A percentile compares a stretch with the other conserved stretches of the same genome.
phyloP scores from a whole-genome alignment of 2,888 invertebrate species.

The Lepidocyrtoides sp. region DNA sequence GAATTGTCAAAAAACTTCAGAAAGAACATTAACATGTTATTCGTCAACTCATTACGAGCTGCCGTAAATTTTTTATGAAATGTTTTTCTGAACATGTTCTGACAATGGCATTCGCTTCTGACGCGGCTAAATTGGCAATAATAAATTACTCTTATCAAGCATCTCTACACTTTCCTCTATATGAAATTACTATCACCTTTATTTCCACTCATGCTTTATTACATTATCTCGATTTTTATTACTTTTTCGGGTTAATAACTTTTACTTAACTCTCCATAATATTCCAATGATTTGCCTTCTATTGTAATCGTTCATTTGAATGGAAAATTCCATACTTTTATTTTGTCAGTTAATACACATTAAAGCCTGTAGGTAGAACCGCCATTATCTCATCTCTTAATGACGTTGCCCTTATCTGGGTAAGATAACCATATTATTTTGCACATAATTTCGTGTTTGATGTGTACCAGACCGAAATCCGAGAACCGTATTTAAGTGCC shows the following conservation, averaged over 20 bases:
- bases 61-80: no score
- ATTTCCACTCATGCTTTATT: background rate
- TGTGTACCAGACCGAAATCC: background rate
- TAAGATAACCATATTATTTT: background rate
- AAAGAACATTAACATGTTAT: no score
- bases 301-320: background rate
- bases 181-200: background rate
- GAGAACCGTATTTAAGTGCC: background rate
- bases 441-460: background rate
- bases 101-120: no score
- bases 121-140: no score
- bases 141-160: no score
- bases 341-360: background rate
- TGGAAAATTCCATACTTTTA: background rate
- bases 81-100: no score
- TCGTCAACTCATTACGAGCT: no score
- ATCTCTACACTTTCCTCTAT: no score
- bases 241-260: conserved; percentile 4
- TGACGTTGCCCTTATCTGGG: conserved; percentile 17
- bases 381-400: background rate
- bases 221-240: background rate
- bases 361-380: background rate
- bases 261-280: background rate
- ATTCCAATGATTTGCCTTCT: background rate
- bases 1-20: no score